Evolutionary conservation across 2,113 vertebrate genomes (phyloP).

Genomic region (Gnathonemus echidnorhynchus): DNA sequence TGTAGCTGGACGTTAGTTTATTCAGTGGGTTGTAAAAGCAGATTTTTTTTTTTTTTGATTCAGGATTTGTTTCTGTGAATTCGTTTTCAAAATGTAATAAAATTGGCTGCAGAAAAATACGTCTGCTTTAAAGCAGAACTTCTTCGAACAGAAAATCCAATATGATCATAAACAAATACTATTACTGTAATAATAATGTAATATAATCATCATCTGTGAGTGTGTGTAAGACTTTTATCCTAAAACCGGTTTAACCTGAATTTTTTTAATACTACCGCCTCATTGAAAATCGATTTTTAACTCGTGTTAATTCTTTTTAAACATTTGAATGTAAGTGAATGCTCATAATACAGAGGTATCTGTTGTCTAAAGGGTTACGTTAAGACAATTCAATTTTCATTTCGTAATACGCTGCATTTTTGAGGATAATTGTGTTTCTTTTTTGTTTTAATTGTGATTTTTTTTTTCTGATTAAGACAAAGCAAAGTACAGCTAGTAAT

Average conservation of each 20-base stretch:
- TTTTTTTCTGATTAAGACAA: neutral
- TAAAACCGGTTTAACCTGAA: neutral
- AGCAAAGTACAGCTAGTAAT: neutral
- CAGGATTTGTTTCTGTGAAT: neutral
- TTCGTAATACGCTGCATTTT: neutral
- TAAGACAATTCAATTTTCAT: neutral
- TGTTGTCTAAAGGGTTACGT: neutral
- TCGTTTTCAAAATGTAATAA: neutral
- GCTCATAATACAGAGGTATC: neutral
- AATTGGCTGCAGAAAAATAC: neutral
- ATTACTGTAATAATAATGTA: neutral
- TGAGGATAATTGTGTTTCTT: neutral
- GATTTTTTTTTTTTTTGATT: neutral
- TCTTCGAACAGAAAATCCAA: neutral
- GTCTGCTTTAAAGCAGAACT: neutral
- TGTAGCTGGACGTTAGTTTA: neutral
- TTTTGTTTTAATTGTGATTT: neutral
- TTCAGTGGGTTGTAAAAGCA: neutral
- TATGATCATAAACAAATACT: neutral
- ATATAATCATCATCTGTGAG: neutral
- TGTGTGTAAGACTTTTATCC: neutral
- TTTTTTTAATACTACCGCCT: neutral
- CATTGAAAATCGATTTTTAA: neutral
- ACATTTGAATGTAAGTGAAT: neutral
- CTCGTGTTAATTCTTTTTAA: neutral